Conservation (phyloP, 2,888 invertebrate species). For the Calliopum simillimum region DNA sequence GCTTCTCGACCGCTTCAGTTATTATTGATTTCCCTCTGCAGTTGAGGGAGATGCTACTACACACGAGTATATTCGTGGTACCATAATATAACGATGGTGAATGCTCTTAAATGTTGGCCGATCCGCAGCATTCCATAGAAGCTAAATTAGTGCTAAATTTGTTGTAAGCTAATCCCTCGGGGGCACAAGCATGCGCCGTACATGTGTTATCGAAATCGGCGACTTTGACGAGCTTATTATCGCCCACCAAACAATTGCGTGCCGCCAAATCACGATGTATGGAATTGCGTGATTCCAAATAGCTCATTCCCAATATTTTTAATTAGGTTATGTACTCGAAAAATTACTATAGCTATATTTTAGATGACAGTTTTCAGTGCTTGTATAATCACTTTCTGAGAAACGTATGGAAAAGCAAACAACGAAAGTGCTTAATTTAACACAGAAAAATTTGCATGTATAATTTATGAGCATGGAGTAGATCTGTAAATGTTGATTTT, state of each 20-base stretch:
- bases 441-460: too few species aligned
- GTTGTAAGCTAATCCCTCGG: slow-evolving; percentile 98
- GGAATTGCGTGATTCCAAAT: slow-evolving; percentile 94
- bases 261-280: slow-evolving; percentile 99
- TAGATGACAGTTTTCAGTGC: too few species aligned
- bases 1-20: slow-evolving; percentile 90
- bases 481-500: too few species aligned
- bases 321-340: too few species aligned
- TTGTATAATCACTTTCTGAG: too few species aligned
- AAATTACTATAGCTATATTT: too few species aligned
- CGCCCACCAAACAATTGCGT: slow-evolving; percentile 98
- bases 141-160: slow-evolving; percentile 88
- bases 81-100: slow-evolving; percentile 73
- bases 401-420: too few species aligned
- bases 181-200: slow-evolving; percentile 98
- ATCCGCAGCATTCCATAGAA: slow-evolving; percentile 93
- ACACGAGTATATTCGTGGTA: slow-evolving; percentile 28
- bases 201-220: slow-evolving; percentile 99
- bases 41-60: slow-evolving; percentile 46
- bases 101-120: slow-evolving; percentile 97
- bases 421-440: too few species aligned
- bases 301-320: slow-evolving; percentile 93
- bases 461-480: too few species aligned
- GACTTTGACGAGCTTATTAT: slow-evolving; percentile 97
- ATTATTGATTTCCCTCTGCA: slow-evolving; percentile 60